Conservation (phyloP, 2,888 invertebrate species). For the Rambutsinella grinnellia region DNA sequence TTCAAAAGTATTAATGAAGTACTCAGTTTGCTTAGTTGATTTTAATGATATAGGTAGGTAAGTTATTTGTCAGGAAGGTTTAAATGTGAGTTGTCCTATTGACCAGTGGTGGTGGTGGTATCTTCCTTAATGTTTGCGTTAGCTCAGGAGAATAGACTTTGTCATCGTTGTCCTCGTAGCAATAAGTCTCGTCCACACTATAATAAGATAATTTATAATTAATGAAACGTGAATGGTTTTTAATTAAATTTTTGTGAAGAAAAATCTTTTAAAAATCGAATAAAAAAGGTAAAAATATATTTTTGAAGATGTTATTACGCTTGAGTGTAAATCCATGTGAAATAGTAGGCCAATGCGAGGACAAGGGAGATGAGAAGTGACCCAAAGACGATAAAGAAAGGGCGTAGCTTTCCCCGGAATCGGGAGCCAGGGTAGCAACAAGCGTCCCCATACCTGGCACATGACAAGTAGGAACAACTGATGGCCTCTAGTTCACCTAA, state of each 20-base stretch:
- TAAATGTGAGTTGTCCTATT: conserved; percentile 55
- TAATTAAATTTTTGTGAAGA: not conserved
- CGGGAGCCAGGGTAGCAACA: conserved; percentile 61
- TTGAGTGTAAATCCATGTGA: conserved; percentile 66
- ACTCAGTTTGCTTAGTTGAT: no score
- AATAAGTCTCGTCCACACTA: conserved; percentile 39
- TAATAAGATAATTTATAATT: no score
- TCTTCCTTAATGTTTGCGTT: conserved; percentile 29
- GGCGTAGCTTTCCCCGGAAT: conserved; percentile 61
- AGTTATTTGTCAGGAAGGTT: no score
- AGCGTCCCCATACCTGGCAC: conserved; percentile 65
- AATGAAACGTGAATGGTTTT: not conserved
- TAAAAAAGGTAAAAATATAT: not conserved
- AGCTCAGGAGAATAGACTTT: conserved; percentile 34
- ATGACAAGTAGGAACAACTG: conserved; percentile 66
- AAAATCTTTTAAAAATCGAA: not conserved
- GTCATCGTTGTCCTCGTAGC: conserved; percentile 50
- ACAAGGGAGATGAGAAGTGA: conserved; percentile 65
- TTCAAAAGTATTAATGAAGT: not conserved
- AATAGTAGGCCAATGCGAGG: conserved; percentile 66
- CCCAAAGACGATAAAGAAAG: conserved; percentile 66
- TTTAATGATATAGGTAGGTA: no score
- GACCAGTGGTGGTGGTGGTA: conserved; percentile 26
- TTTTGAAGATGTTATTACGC: conserved; percentile 35
- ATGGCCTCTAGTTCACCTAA: conserved; percentile 65